phyloP scores from a whole-genome alignment of 2,797 vertebrate species.

The Mormyrops boulengeri region DNA sequence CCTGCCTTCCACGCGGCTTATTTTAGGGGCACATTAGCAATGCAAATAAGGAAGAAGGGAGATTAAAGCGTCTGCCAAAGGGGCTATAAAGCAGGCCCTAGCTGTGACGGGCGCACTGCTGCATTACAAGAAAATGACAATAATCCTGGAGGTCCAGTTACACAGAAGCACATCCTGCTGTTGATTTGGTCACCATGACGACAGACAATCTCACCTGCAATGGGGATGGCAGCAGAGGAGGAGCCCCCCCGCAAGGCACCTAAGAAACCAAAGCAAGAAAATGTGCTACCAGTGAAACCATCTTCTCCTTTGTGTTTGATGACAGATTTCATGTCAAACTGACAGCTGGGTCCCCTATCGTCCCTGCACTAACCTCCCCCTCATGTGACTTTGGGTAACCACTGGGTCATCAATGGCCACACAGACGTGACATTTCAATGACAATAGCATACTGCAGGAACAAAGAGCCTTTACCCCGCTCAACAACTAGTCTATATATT shows the following conservation, averaged over 20 bases:
- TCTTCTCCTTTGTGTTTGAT: background rate
- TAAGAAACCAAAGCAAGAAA: background rate
- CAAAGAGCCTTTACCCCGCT: background rate
- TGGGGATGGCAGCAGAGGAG: background rate
- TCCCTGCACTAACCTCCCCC: background rate
- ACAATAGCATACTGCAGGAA: background rate
- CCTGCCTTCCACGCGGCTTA: background rate
- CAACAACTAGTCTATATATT: background rate
- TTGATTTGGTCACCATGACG: background rate
- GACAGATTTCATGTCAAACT: background rate
- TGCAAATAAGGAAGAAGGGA: constrained; percentile 27
- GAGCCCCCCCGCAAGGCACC: background rate
- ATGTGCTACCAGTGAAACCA: background rate
- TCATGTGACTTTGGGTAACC: background rate
- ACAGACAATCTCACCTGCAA: background rate
- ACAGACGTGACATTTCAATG: background rate
- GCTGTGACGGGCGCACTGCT: background rate
- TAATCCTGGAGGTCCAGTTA: background rate
- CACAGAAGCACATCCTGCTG: constrained; percentile 16
- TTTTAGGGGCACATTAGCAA: constrained; percentile 27
- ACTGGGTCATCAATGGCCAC: background rate
- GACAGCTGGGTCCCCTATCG: background rate
- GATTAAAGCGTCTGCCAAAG: background rate
- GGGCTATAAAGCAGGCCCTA: background rate
- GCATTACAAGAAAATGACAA: background rate